These are phyloP conservation scores for Indri indri DNA, from an alignment of 2,113 vertebrate species.

Conservation along the genomic window DNA sequence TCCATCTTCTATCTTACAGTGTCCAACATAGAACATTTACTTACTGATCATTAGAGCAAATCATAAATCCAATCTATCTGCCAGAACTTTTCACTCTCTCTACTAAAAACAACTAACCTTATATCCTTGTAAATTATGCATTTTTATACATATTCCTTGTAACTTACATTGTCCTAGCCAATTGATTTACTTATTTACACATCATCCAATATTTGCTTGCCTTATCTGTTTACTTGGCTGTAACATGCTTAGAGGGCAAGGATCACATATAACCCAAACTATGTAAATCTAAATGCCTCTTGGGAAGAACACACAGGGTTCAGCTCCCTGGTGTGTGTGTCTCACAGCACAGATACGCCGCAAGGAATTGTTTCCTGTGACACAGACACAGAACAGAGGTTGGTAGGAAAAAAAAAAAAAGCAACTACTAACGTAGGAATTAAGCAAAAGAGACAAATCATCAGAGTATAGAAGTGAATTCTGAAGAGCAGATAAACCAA, in stretches of 20 bases:
- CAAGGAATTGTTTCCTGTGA: background rate
- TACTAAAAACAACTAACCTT: background rate
- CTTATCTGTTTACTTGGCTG: background rate
- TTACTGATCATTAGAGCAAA: background rate
- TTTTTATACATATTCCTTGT: conserved; percentile 5
- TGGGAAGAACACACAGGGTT: background rate
- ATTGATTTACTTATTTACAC: conserved; percentile 13
- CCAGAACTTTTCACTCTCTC: background rate
- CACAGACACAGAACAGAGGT: background rate
- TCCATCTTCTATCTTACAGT: background rate
- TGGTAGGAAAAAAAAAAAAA: background rate
- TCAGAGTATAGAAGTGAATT: background rate
- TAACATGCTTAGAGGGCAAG: background rate
- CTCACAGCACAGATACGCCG: background rate
- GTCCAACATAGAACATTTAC: background rate
- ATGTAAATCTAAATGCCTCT: background rate
- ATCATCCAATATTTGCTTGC: background rate
- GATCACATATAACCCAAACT: background rate
- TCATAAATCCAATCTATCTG: background rate
- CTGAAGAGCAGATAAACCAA: conserved; percentile 1
- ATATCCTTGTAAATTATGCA: background rate
- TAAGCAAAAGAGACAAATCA: background rate
- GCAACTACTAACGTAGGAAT: background rate
- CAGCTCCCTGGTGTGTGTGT: background rate
- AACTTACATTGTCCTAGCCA: background rate